Conservation (phyloP, 2,888 invertebrate species). For the Orthonevra nobilis region DNA sequence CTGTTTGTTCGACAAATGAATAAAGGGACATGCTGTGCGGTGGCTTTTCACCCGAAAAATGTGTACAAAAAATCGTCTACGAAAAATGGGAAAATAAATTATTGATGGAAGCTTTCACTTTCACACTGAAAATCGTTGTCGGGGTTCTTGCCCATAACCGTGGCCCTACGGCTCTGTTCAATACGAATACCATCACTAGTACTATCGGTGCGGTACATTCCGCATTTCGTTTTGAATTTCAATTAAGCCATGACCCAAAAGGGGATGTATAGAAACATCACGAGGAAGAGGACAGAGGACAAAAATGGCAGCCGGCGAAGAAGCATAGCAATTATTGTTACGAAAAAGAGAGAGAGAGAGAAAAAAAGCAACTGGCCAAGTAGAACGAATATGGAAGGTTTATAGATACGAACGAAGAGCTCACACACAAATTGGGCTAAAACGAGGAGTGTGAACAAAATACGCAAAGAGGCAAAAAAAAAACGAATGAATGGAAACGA, state of each 20-base stretch:
- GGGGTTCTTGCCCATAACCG: background rate
- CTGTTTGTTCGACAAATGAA: too few species aligned
- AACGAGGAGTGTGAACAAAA: conserved; percentile 44
- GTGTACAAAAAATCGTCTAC: too few species aligned
- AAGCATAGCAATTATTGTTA: conserved; percentile 51
- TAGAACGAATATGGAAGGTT: conserved; percentile 42
- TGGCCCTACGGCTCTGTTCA: conserved; percentile 23
- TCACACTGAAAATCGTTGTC: conserved; percentile 49
- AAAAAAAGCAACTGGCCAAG: conserved; percentile 21
- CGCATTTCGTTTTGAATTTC: conserved; percentile 60
- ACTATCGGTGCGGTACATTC: conserved; percentile 31
- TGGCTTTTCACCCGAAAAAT: background rate
- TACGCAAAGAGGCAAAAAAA: conserved; percentile 5
- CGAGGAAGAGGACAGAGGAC: background rate
- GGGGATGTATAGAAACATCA: background rate
- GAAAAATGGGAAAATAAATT: conserved; percentile 50
- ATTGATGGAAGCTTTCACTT: conserved; percentile 61
- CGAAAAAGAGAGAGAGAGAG: conserved; percentile 12
- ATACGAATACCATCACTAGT: conserved; percentile 35
- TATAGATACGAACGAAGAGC: conserved; percentile 8
- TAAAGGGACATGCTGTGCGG: conserved; percentile 9
- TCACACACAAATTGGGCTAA: conserved; percentile 48
- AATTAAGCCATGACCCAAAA: conserved; percentile 62
- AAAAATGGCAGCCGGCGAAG: conserved; percentile 26
- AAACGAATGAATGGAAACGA: conserved; percentile 14